phyloP scores from a whole-genome alignment of 1,140 invertebrate genomes.

The Andrena cerasifolii region DNA sequence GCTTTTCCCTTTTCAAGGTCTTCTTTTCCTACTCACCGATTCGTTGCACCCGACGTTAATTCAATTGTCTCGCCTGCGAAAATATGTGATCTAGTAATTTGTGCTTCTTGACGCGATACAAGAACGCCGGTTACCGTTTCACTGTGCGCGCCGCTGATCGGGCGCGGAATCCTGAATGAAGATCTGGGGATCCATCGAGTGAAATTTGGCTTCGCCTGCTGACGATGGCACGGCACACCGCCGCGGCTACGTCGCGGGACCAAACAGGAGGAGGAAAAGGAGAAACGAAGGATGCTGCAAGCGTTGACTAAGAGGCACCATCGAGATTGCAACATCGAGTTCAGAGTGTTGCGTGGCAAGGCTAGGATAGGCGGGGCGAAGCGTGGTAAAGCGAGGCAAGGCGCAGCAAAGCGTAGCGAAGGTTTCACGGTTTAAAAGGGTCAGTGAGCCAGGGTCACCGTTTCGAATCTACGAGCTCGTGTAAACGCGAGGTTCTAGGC shows the following conservation, averaged over 20 bases:
- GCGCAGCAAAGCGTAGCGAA: conserved; percentile 24
- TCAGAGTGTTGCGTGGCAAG: conserved; percentile 44
- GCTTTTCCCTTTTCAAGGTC: neutral
- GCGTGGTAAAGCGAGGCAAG: too few species aligned
- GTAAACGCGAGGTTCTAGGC: conserved; percentile 35
- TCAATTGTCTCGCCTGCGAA: too few species aligned
- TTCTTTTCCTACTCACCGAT: neutral
- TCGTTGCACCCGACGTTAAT: too few species aligned
- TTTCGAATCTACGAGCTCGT: conserved; percentile 42
- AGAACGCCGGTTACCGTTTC: too few species aligned
- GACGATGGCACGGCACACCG: neutral
- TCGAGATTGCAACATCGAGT: conserved; percentile 57
- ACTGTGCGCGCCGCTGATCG: too few species aligned
- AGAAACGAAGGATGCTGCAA: conserved; percentile 31
- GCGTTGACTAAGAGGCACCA: neutral
- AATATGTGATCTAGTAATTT: too few species aligned
- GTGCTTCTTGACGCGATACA: too few species aligned
- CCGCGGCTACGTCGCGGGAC: neutral
- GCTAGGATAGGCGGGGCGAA: too few species aligned
- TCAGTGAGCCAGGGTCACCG: conserved; percentile 72
- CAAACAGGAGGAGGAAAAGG: conserved; percentile 30
- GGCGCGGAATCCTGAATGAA: too few species aligned
- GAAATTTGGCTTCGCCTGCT: too few species aligned
- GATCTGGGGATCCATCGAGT: too few species aligned
- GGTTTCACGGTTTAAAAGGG: conserved; percentile 65